Base-by-base conservation (phyloP, 2,888 invertebrate species). In the Hoplodrina blanda region DNA sequence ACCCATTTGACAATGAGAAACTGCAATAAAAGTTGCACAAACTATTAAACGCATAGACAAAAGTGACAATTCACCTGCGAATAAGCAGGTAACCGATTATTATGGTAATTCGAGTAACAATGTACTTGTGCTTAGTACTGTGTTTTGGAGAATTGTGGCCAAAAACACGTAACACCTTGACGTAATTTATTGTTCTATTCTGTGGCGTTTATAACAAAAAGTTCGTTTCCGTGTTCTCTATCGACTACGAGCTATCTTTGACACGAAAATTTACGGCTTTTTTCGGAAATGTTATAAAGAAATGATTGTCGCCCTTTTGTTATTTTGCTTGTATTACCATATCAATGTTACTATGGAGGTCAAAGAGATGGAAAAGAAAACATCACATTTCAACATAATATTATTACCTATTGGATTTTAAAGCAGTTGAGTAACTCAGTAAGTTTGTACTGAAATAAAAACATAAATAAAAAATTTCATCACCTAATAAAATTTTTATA, bases 201-300 rank as follows among this genome's bases (percentile, higher is more conserved):
- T 93, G 91, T 87, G 85, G 89, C 87, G 71, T 88, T 92, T 89
- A 91, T 91, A 92, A 95, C 94, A 95, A 95, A 95, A 96, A 94
- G 92, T 92, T 89, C 90, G 91, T 95, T 95, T 96, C 95, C 95
- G 93, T 94, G 93, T 95, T 93, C 91, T 93, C 93, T 93, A 94
- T 94, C 93, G 89, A 87, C 86, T 88, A 82, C 87, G 83, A 85
- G 90, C 91, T 95, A 95, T 95, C 94, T 91, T 91, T 88, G 93
- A 93, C 92, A 91, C 66, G 84, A 77, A 84, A 91, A 94, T 93
- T 94, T 94, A 94, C 91, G 87, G 86, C 91, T 86, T 78, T 80
- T 79, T 82, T 78, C 46, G 61, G 62, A 69, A 77, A 76, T 53
- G 66, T 75, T 65, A 69, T 78, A 78, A 73, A 76, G 78, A 78